A percentile compares a stretch with the other conserved stretches of the same genome.
phyloP scores from a whole-genome alignment of 2,113 vertebrate species.

The Plecotus auritus region DNA sequence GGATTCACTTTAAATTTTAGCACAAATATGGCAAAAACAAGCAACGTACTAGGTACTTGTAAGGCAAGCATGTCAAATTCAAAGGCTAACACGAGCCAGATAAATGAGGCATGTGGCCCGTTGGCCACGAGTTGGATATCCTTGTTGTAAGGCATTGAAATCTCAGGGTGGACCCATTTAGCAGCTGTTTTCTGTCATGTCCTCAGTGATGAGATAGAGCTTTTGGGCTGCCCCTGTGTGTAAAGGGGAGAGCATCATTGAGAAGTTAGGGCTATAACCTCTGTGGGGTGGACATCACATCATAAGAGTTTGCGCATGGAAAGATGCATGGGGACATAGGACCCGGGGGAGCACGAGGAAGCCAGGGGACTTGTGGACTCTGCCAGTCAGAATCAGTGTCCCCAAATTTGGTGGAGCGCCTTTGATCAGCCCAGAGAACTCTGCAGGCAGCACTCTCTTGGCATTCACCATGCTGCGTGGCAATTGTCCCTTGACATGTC shows the following conservation, averaged over 20 bases:
- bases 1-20: neutral
- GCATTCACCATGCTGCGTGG: neutral
- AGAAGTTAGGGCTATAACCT: neutral
- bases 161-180: neutral
- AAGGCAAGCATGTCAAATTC: too few relatives aligned
- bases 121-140: too few relatives aligned
- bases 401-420: fast-evolving
- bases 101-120: too few relatives aligned
- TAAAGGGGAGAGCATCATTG: neutral
- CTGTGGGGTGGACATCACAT: fast-evolving
- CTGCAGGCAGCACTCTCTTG: neutral
- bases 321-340: too few relatives aligned
- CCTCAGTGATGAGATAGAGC: neutral
- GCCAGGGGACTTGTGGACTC: neutral
- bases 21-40: neutral
- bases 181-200: neutral
- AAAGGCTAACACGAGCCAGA: too few relatives aligned
- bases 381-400: neutral
- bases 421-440: neutral
- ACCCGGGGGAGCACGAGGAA: neutral
- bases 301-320: fast-evolving
- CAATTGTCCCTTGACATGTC: fast-evolving
- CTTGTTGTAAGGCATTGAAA: too few relatives aligned
- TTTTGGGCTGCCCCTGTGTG: fast-evolving
- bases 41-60: neutral